phyloP scores from a whole-genome alignment of 2,888 invertebrate genomes.

The Hirtodrosophila histrioides region DNA sequence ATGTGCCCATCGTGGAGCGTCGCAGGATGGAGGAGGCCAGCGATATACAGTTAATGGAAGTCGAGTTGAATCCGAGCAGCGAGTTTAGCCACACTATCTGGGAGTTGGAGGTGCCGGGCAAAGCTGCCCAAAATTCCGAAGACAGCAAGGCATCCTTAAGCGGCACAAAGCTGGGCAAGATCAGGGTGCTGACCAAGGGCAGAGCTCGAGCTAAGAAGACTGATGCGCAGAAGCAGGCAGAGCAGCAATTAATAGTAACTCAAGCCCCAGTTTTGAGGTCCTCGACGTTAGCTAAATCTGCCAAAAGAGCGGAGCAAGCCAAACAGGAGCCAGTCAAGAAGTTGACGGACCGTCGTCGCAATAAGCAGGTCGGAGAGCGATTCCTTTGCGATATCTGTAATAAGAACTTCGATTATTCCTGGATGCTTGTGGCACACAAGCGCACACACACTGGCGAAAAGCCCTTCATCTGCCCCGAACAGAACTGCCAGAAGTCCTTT shows the following conservation, averaged over 20 bases:
- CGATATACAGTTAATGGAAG: constrained; percentile 48
- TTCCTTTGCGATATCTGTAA: constrained; percentile 85
- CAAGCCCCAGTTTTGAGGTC: background rate
- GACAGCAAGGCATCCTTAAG: background rate
- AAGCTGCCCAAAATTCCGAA: constrained; percentile 3
- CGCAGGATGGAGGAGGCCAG: constrained; percentile 44
- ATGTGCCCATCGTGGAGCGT: constrained; percentile 55
- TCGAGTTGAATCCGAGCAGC: constrained; percentile 5
- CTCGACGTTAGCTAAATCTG: no score
- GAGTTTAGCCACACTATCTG: constrained; percentile 61
- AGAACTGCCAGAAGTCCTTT: constrained; percentile 87
- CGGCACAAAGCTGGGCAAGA: constrained; percentile 28
- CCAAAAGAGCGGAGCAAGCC: background rate
- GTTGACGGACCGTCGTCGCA: constrained; percentile 32
- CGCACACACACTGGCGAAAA: constrained; percentile 89
- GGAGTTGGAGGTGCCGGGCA: constrained; percentile 32
- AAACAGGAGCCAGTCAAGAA: constrained; percentile 15
- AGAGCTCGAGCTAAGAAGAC: constrained; percentile 14
- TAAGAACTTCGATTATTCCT: constrained; percentile 89
- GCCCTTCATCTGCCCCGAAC: constrained; percentile 88
- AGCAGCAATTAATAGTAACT: background rate
- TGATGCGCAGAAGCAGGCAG: background rate
- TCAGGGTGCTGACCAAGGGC: constrained; percentile 32
- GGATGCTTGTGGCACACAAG: constrained; percentile 89
- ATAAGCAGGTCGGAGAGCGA: constrained; percentile 49